Base-by-base conservation (phyloP, 1,140 invertebrate genomes). In the Palaemon carinicauda region DNA sequence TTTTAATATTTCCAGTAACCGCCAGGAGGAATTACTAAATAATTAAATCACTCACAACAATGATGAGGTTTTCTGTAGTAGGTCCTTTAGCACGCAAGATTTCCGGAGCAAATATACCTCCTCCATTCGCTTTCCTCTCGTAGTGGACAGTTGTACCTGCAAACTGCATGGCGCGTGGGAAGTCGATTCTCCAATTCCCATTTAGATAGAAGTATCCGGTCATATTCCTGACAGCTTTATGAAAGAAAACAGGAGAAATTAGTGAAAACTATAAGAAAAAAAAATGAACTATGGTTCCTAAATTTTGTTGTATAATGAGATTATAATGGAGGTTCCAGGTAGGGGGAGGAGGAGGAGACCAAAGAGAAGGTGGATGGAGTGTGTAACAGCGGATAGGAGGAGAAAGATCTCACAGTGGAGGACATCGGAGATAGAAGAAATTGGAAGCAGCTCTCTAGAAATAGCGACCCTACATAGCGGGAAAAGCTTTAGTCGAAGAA, bases 111-210 rank as follows among this genome's bases (percentile, higher is more conserved):
- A 94, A 94, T 90, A 97, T 95, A 24, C 81, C 82, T 53, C 79
- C 78, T 19, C 94, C 95, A 91, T 96, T 94, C 5, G 95, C 94
- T 90, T 94, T 95, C 80, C 96, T 93, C 89, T 96, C 95, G 91
- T 99, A 99, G 91, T 96, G 94, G 93, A 98, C 98, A 89, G 94
- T 94, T 1, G 95, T 95, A 7, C 96, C 96, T 19, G 96, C 95
- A 90, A 97, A 96, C 80, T 93, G 92, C 85, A 96, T 92, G 41
- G 95, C 94, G 75, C 95, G 93, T 0, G 97, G 96, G 91, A 96
- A 97, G 91, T 97, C 96, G 90, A 99, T 98, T 90, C 95, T 94
- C 94, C 96, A 98, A 91, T 98, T 96, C 7, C 97, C 97, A 91
- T 99, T 99, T 21, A 99, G 92, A 91, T 97, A 98, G 91, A 96